Base-by-base conservation (phyloP, 2,797 vertebrate species). In the Macropodus opercularis region DNA sequence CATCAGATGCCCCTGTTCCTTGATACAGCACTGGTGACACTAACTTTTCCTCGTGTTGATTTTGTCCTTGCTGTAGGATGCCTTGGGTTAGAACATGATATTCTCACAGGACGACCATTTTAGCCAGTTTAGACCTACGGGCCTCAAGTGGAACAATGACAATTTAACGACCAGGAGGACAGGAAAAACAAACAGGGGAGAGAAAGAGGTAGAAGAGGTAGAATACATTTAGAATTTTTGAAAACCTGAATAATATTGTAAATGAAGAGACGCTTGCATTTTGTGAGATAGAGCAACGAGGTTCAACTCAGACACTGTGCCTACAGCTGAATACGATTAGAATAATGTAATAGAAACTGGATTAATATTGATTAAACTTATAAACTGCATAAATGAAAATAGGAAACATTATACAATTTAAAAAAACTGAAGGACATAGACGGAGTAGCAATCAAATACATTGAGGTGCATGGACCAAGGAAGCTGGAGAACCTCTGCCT, bases 31-130 rank as follows among this genome's bases (percentile, higher is more conserved):
- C 54, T 15, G 56, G 72, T 60, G 62, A 74, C 79, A 81, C 63
- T 38, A 68, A 80, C 60, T 77, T 63, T 60, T 31, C 22, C 62
- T 62, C n/a, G 58, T 84, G 85, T 89, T 89, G 89, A 87, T 85
- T 87, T 81, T 89, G 87, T 83, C 87, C 85, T 89, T 90, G 89
- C 88, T 90, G 87, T 72, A 88, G 87, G 81, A 88, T 80, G 85
- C 84, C 63, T 85, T 39, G 57, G 65, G 77, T 70, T 70, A 63
- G 58, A 84, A 71, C 21, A 53, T 3, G 32, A 55, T 84, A 81
- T 77, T 84, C 85, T 88, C 85, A 46, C 58, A 85, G 86, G 88
- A 81, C 59, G 80, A 85, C 85, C 51, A 50, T 87, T 87, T 89
- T 86, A 88, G 85, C 57, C 48, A 70, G 80, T 86, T 69, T 55